These are phyloP conservation scores for Tryphoninae sp. DNA, from an alignment of 2,888 invertebrate genomes.

Conservation along the genomic window DNA sequence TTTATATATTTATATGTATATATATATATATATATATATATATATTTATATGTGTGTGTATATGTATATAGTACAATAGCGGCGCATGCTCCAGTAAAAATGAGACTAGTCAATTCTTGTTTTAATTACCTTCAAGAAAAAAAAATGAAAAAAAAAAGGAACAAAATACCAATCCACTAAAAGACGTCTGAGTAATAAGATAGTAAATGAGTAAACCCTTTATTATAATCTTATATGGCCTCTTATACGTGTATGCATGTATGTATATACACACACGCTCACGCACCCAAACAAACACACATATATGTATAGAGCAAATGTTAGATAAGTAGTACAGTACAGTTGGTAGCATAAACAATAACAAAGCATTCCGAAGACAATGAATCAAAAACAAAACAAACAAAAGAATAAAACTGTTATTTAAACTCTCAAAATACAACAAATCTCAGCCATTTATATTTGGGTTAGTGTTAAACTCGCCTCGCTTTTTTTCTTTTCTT, in stretches of 20 bases:
- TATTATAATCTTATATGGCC: constrained; percentile 57
- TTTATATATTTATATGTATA: not conserved
- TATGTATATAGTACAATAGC: constrained; percentile 50
- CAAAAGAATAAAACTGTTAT: constrained; percentile 74
- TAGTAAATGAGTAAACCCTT: constrained; percentile 71
- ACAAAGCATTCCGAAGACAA: constrained; percentile 78
- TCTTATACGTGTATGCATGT: constrained; percentile 9
- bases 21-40: constrained; percentile 7
- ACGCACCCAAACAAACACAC: not conserved
- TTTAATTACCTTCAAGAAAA: constrained; percentile 36
- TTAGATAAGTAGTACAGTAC: constrained; percentile 50
- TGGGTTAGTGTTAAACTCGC: constrained; percentile 75
- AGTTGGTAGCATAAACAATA: constrained; percentile 68
- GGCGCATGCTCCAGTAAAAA: constrained; percentile 61
- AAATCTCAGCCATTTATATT: constrained; percentile 78
- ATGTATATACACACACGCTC: not conserved
- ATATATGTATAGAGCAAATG: constrained; percentile 42
- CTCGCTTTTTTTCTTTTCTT: constrained; percentile 47
- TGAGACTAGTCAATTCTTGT: constrained; percentile 55
- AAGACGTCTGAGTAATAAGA: constrained; percentile 48
- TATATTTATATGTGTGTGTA: constrained; percentile 6
- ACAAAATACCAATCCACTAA: constrained; percentile 53
- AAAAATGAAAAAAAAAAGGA: not conserved
- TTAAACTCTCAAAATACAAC: constrained; percentile 81
- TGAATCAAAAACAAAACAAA: constrained; percentile 69